Conservation (phyloP, 2,888 invertebrate species). For the Leucophenga montana region DNA sequence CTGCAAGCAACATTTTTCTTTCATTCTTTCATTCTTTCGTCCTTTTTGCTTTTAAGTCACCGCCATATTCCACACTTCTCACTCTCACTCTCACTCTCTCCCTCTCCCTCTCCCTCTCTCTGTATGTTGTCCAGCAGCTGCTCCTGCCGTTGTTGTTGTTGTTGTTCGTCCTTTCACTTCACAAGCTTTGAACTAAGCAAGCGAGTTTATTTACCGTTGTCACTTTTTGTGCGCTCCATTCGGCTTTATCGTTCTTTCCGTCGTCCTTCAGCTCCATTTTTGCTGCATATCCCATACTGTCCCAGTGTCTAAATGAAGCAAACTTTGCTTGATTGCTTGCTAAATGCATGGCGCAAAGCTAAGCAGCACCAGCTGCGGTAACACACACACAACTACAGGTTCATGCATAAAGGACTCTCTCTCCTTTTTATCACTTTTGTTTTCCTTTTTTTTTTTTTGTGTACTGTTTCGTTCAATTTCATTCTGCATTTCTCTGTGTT, state of each 20-base stretch:
- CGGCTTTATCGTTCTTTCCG: not conserved
- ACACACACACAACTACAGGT: too few relatives aligned
- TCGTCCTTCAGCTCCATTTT: not conserved
- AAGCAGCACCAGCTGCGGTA: too few relatives aligned
- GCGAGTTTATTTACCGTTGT: constrained; percentile 53
- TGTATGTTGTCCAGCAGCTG: not conserved
- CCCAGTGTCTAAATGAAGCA: not conserved
- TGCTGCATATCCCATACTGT: too few relatives aligned
- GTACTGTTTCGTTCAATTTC: not conserved
- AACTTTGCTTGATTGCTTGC: not conserved
- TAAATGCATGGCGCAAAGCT: too few relatives aligned
- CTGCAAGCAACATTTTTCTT: not conserved
- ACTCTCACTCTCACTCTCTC: constrained; percentile 29
- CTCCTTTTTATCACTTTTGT: not conserved
- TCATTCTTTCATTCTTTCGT: not conserved
- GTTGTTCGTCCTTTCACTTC: not conserved
- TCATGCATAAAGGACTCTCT: too few relatives aligned
- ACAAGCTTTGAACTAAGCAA: constrained; percentile 10
- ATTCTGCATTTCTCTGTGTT: constrained; percentile 9
- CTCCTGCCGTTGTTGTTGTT: too few relatives aligned
- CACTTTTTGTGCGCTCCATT: constrained; percentile 40
- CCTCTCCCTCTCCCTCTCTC: not conserved
- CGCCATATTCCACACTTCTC: constrained; percentile 25
- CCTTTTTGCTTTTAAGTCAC: constrained; percentile 3
- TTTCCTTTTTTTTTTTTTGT: not conserved